phyloP scores from a whole-genome alignment of 2,797 vertebrate genomes.

The Spatula versicolor region DNA sequence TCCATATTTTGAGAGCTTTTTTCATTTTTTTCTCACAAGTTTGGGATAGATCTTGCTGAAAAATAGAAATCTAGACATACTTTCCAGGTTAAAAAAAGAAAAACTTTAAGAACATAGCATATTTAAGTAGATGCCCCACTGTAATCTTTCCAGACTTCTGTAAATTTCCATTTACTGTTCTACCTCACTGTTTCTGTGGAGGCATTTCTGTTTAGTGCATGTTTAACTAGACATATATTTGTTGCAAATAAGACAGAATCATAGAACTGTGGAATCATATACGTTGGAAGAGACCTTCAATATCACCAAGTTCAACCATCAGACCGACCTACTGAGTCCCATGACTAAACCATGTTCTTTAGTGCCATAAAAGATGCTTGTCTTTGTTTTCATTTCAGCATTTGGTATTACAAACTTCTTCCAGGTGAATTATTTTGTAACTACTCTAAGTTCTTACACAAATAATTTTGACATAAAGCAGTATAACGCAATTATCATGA shows the following conservation, averaged over 20 bases:
- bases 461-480: not conserved
- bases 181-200: not conserved
- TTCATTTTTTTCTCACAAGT: not conserved
- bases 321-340: not conserved
- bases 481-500: not conserved
- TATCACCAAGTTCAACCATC: not conserved
- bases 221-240: not conserved
- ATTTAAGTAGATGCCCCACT: not conserved
- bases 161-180: not conserved
- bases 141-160: conserved; percentile 28
- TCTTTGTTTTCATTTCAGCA: not conserved
- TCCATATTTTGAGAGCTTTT: not conserved
- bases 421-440: not conserved
- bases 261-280: not conserved
- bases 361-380: not conserved
- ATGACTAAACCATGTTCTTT: not conserved
- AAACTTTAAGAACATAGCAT: not conserved
- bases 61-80: conserved; percentile 31
- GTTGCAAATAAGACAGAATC: not conserved
- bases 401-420: not conserved
- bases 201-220: not conserved
- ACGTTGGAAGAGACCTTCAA: not conserved
- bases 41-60: not conserved
- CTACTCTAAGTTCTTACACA: not conserved
- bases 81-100: conserved; percentile 38